Evolutionary conservation across 2,888 invertebrate genomes (phyloP), one percentile per base, ranked within the genome.

Genomic region (Noctua fimbriata): DNA sequence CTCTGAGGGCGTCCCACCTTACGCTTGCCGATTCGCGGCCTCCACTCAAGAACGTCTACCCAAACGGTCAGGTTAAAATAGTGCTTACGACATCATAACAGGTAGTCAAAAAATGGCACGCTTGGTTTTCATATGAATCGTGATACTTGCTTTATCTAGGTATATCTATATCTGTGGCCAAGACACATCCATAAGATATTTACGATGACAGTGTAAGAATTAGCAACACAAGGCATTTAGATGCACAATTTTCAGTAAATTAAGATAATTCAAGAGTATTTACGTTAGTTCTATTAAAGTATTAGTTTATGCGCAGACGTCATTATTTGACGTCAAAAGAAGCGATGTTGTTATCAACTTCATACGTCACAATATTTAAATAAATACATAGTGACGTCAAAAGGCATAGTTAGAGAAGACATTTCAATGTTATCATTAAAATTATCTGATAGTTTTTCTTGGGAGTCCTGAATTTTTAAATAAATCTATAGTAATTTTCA

Each of bases 281-380:
- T 18, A 49, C 41, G n/a, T 24, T 24, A 60, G 69, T 44, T 79
- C 60, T 52, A 73, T 24, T 60, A 52, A 76, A 69, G 65, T 55
- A 58, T 65, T 77, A 36, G 63, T 65, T 44, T 69, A 65, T 52
- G 28, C 36, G 16, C 4, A 36, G 41, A 77, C 83, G 83, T 77
- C 70, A 60, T 16, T 1, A 36, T 36, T 32, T 55, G 24, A 76
- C 47, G 60, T 71, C 63, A 66, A 66, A 75, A 49, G n/a, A 47
- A 47, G 32, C n/a, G 32, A 9, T 49, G 28, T 79, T 60, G 18
- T 28, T 36, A 28, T 24, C 4, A 44, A 52, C 16, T 21, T 7
- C 36, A 69, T 18, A 24, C 36, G 24, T 49, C 41, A 74, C 74
- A 21, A 21, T 67, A 47, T 18, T 7, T 28, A 78, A 47, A 71